A percentile compares a stretch with the other conserved stretches of the same genome.
Conservation (phyloP, 2,113 vertebrate genomes). For the Apodemus sylvaticus region DNA sequence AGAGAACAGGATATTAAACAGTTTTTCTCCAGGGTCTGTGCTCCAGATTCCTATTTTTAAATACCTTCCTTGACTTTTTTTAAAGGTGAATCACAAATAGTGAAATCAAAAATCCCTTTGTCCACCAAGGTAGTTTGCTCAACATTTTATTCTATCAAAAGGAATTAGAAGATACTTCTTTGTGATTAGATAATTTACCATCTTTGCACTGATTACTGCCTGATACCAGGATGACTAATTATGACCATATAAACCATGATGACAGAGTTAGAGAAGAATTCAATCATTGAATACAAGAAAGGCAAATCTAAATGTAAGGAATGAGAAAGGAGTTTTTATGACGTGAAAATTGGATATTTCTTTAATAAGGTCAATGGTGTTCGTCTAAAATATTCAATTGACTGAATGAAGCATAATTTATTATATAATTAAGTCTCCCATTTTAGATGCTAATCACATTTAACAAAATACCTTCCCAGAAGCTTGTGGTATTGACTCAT, state of each 20-base stretch:
- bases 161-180: neutral
- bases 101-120: neutral
- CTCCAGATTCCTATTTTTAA: neutral
- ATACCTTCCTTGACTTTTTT: neutral
- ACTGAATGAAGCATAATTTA: neutral
- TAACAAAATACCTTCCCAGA: neutral
- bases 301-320: neutral
- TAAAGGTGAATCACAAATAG: neutral
- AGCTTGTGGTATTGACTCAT: neutral
- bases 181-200: neutral
- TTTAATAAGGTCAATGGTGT: neutral
- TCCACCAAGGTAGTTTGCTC: neutral
- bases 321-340: accelerated
- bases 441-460: neutral
- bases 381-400: neutral
- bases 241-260: neutral
- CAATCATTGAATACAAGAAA: neutral
- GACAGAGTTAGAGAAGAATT: neutral
- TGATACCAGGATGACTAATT: neutral
- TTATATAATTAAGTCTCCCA: neutral
- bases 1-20: neutral
- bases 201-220: neutral
- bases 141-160: neutral
- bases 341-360: neutral
- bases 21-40: neutral